Base-by-base conservation (phyloP, 1,140 invertebrate species). In the Hyphantria cunea region DNA sequence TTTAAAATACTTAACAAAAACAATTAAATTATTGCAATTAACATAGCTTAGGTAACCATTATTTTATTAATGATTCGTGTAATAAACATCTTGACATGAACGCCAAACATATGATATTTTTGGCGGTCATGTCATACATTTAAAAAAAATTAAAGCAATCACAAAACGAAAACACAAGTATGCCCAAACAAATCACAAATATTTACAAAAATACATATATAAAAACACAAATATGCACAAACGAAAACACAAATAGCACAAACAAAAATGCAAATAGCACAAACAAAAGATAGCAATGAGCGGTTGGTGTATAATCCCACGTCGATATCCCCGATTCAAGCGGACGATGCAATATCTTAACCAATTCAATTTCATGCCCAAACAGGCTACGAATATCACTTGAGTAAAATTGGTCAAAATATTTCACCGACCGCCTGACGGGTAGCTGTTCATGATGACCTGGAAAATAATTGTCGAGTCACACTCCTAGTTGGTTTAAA, bases 341-440 rank as follows among this genome's bases (percentile, higher is more conserved):
- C 82, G 61, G 77, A 82, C 84, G 89, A 90, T 91, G 90, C 90
- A 91, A 91, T 91, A 91, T 91, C 89, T 91, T 91, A 91, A 91
- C 90, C 90, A 91, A 91, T 89, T 91, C 89, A 86, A 47, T 64
- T 66, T 51, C 52, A 44, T 41, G 59, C 64, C 17, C 11, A 63
- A 64, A 45, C 47, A 51, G 70, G 56, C 14, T 34, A 17, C 32
- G 58, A 51, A 48, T 53, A 17, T 59, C 44, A 41, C 51, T 32
- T 61, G 12, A 76, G 76, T 84, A 89, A 90, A 91, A 90, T 91
- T 91, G 84, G 82, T 91, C 82, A 91, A 91, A 84, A 91, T 89
- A 91, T 90, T 86, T 74, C 89, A 91, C 89, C 90, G 82, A 78
- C 78, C 76, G 82, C 85, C 86, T 81, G 76, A 64, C 74, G 79